Evolutionary conservation across 1,140 invertebrate species (phyloP).

Genomic region (Homarus americanus): DNA sequence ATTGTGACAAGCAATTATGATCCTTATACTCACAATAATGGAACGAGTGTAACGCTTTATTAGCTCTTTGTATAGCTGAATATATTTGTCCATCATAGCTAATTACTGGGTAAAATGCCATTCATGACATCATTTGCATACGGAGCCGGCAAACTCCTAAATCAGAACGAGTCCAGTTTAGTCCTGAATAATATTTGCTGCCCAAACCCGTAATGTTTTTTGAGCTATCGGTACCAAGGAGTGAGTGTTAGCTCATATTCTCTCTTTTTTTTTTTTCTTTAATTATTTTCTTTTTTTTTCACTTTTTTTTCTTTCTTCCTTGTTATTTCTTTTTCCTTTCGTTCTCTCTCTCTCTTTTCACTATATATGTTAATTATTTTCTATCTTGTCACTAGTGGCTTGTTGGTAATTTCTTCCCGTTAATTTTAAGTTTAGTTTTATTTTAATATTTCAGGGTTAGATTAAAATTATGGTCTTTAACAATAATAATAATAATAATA

Average conservation of each 20-base stretch:
- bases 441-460: no score
- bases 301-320: not conserved
- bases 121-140: slow-evolving; percentile 12
- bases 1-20: not conserved
- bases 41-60: not conserved
- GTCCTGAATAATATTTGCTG: not conserved
- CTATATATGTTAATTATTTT: no score
- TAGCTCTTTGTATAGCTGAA: not conserved
- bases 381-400: no score
- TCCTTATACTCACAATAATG: slow-evolving; percentile 8
- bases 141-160: not conserved
- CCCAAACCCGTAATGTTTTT: no score
- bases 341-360: no score
- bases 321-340: no score
- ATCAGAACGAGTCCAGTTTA: not conserved
- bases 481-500: no score
- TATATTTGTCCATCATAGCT: slow-evolving; percentile 7
- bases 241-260: no score
- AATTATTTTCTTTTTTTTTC: not conserved
- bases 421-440: no score
- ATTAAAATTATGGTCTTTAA: no score
- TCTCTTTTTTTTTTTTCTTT: not conserved
- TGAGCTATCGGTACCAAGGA: no score
- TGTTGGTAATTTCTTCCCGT: no score
- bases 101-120: slow-evolving; percentile 1